Base-by-base conservation (phyloP, 2,113 vertebrate genomes). In the Candoia aspera region DNA sequence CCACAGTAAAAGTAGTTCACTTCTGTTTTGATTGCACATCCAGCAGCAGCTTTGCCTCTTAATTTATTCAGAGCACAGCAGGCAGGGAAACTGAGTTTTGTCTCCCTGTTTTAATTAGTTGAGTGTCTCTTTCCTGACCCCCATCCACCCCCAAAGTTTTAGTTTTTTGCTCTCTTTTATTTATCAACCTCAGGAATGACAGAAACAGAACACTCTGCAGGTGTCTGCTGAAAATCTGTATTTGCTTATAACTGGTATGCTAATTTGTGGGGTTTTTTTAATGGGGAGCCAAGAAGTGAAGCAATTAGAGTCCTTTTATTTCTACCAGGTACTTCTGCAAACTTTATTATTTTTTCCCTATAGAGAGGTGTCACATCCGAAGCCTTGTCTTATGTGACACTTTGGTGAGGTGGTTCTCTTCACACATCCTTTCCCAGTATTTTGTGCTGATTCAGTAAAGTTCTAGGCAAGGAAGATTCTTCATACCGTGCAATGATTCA, bases 31-130 rank as follows among this genome's bases (percentile, higher is more conserved):
- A 33, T 58, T 37, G 8, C 12, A 94, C 90, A 91, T 54, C 87
- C 92, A 64, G 87, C 95, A 94, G 94, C 95, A 92, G 88, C 96
- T 94, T 90, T 55, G 87, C 6, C 90, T 37, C 96, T 96, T 97
- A 97, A 97, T 97, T 96, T 97, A 96, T 97, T 96, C 96, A 94
- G 84, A 96, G 93, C 95, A 88, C 96, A 94, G 95, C 90, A 60
- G 59, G 95, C 59, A 93, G 91, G 92, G 94, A 84, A 94, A 97
- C 97, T 97, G 95, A 96, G 87, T 93, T 97, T 95, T 96, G 12
- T 42, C 24, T 46, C 10, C 24, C 3, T 5, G 94, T 93, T 95
- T 95, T 96, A 97, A 97, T 97, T 96, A 96, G 94, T 96, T 96
- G 97, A 94, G 91, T 96, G 96, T 94, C 89, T 94, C 33, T 64